Evolutionary conservation across 2,797 vertebrate species (phyloP), one percentile per base, ranked within the genome.

Genomic region (Mus spretus): DNA sequence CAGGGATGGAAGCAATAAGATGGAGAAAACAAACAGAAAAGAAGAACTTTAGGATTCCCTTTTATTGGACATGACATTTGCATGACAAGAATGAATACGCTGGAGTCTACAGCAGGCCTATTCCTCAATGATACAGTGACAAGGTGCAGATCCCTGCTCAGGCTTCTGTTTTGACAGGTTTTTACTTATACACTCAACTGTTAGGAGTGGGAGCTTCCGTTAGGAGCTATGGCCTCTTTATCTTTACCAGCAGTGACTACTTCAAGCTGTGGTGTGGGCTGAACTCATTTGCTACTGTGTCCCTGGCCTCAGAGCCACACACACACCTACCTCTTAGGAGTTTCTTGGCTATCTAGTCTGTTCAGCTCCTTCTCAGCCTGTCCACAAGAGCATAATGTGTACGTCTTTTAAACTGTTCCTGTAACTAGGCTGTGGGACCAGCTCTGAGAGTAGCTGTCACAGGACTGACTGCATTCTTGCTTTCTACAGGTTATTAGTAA

Each of bases 401-500:
- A 37, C 5, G 20, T 55, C 72, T 92, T 44, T 70, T 85, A 22
- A 77, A 77, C 31, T 13, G 31, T 22, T 6, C 10, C 44, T 57
- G 1, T 0, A 13, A n/a, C 0, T 9, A 24, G 6, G 19, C 53
- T 2, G 6, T 0, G 24, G n/a, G 1, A 12, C 15, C n/a, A 11
- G 6, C 20, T 81, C 81, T 28, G 59, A 9, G 9, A 87, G 91
- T 26, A 22, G 57, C 0, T 82, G 86, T 34, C 3, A 63, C 0
- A 61, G 80, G 86, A 19, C n/a, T n/a, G n/a, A n/a, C 3, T 72
- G 3, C 28, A 59, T 6, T 12, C 47, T 26, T 40, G 53, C 8
- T 82, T 82, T 61, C 79, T 8, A 37, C 31, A 5, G 34, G 75
- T 6, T 85, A 75, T 47, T 28, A 59, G 22, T 59, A 77, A 47